Base-by-base conservation (phyloP, 2,888 invertebrate species). In the Cataglyphis livida region DNA sequence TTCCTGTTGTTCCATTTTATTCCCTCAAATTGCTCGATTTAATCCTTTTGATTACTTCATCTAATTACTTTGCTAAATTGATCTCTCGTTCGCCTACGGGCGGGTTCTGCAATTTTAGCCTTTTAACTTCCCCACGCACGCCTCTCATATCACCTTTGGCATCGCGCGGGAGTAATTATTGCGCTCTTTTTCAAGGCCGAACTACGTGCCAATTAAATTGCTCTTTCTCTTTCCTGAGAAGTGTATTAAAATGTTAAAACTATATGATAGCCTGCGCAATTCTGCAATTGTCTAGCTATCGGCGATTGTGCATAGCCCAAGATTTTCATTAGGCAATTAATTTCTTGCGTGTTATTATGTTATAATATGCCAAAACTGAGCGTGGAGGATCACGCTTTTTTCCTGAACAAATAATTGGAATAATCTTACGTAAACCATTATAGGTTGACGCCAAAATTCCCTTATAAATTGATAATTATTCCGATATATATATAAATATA, bases 341-440 rank as follows among this genome's bases (percentile, higher is more conserved):
- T 91, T 90, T 90, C 90, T 89, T 89, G 85, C 85, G 83, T 71
- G 87, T 90, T 90, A 91, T 90, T 89, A 87, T 86, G 87, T 89
- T 89, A 89, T 89, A 90, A 83, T 79, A 28, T 18, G 64, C 15
- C 51, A 65, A 82, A 82, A 38, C 71, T 84, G 59, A 84, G 28
- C 7, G 28, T n/a, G 61, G 21, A 21, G 48, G 35, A 21, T 41
- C 15, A 28, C 21, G 21, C 32, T 15, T 81, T 48, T 73, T 21
- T 5, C 25, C 15, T 38, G 21, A 5, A 32, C 51, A 51, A 54
- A 74, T 64, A 81, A 64, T 1, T n/a, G 18, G 18, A 51, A 12
- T 3, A 51, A 12, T 3, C 18, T 81, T 81, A 64, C 32, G 44
- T 62, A 81, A 74, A 38, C 28, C 28, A 51, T 74, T 51, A 18